Base-by-base conservation (phyloP, 2,113 vertebrate species). In the Numenius arquata region DNA sequence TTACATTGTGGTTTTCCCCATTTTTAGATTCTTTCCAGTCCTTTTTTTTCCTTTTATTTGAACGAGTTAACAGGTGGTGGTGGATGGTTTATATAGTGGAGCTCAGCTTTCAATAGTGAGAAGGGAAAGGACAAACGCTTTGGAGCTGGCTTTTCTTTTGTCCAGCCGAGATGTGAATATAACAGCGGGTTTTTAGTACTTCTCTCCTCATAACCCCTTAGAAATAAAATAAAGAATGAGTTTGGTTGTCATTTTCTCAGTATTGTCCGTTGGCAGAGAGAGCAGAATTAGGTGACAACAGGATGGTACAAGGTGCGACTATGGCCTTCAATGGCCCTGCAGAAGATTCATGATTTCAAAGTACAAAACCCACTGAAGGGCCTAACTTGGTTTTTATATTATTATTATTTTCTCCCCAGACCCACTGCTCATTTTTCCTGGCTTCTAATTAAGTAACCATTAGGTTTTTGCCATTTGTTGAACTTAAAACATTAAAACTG, bases 1-100 rank as follows among this genome's bases (percentile, higher is more conserved):
- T 79, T 53, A 21, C 9, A 8, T 15, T 62, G 8, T 29, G 19
- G 0, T 2, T 48, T 34, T 5, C 1, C 18, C 15, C 13, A 2
- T 32, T 53, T 62, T 82, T 75, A 32, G 32, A 5, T n/a, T 68
- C 13, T 79, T 70, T 76, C 25, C 38, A 50, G 30, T 30, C 12
- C 17, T 18, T n/a, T 16, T 75, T 27, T 73, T 88, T 18, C 30
- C 38, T 11, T 59, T 68, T 32, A 12, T 88, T 67, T 20, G 27
- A 73, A 48, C 1, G 34, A 71, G 30, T 82, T 73, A 32, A 19
- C 40, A 72, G 58, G 43, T 15, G 17, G 9, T 1, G 11, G 30
- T 72, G 85, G 40, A 3, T 47, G 74, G 19, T 80, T 88, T 59
- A 4, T 48, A 10, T 8, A 52, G 50, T 7, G 8, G 25, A 74